These are phyloP conservation scores for Oxycera nigricornis DNA, from an alignment of 2,888 invertebrate species.

Conservation along the genomic window DNA sequence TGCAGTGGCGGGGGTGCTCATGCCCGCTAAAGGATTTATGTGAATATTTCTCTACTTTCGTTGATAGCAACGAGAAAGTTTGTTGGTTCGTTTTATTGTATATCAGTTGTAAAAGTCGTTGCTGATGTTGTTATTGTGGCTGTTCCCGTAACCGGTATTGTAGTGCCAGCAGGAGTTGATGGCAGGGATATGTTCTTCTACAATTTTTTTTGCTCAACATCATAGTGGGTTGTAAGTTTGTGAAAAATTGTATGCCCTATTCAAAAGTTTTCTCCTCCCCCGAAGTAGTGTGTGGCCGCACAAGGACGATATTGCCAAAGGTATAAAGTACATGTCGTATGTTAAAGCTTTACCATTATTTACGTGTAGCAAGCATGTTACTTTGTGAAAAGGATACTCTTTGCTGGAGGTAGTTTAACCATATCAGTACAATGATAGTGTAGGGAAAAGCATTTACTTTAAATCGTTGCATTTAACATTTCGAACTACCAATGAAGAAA, in stretches of 20 bases:
- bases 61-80: constrained; percentile 22
- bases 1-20: background rate
- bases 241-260: constrained; percentile 31
- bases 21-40: constrained; percentile 26
- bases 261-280: background rate
- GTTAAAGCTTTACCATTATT: constrained; percentile 20
- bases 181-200: background rate
- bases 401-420: background rate
- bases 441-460: background rate
- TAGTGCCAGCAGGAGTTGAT: background rate
- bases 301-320: background rate
- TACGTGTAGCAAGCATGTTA: constrained; percentile 20
- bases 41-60: constrained; percentile 31
- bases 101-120: constrained; percentile 19
- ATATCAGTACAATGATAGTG: background rate
- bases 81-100: constrained; percentile 1
- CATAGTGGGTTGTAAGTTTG: background rate
- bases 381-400: constrained; percentile 1
- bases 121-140: background rate
- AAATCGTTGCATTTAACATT: constrained; percentile 15
- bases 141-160: background rate
- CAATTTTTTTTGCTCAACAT: background rate
- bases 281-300: background rate
- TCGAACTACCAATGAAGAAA: background rate
- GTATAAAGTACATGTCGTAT: constrained; percentile 24